Evolutionary conservation across 2,797 vertebrate species (phyloP), one percentile per base, ranked within the genome.

Genomic region (Mus minutoides): DNA sequence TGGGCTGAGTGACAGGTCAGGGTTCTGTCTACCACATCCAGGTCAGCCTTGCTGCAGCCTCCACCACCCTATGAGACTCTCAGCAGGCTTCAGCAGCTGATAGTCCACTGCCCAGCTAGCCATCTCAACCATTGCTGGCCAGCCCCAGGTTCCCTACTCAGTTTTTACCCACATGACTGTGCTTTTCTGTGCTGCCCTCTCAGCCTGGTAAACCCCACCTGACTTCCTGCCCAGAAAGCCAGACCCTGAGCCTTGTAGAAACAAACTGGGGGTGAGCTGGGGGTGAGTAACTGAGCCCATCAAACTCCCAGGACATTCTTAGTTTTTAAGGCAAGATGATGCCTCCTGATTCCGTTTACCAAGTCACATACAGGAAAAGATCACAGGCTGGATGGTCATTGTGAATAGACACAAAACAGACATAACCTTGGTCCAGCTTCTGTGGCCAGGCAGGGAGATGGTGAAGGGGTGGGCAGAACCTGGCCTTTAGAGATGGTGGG

Each of bases 191-290:
- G 31, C 11, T 31, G 11, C 12, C 12, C 4, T 56, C 46, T 4
- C 2, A 43, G 26, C 77, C 37, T 3, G 17, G 21, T 43, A 9
- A 7, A 0, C 12, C 40, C 7, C 0, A 17, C 64, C 75, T 14
- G 3, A 3, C 6, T 71, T 34, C 21, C 64, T 40, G 73, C 24
- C 34, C 19, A 13, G 11, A 21, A 49, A 73, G 26, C 31, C 40
- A 73, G 16, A 54, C 76, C 24, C 84, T 80, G 54, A 2, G 22
- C 62, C 40, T 14, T 7, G 49, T 21, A 37, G 6, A 73, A 43
- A 29, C 43, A 89, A 69, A 43, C 43, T 9, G 16, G 26, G 37
- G 37, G 37, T 13, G 11, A n/a, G n/a, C 37, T 58, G 24, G n/a
- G 13, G 6, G 14, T 7, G 60, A 11, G 24, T 60, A 26, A 82